These are phyloP conservation scores for Climacteris rufus DNA, from an alignment of 2,113 vertebrate genomes.

Conservation along the genomic window DNA sequence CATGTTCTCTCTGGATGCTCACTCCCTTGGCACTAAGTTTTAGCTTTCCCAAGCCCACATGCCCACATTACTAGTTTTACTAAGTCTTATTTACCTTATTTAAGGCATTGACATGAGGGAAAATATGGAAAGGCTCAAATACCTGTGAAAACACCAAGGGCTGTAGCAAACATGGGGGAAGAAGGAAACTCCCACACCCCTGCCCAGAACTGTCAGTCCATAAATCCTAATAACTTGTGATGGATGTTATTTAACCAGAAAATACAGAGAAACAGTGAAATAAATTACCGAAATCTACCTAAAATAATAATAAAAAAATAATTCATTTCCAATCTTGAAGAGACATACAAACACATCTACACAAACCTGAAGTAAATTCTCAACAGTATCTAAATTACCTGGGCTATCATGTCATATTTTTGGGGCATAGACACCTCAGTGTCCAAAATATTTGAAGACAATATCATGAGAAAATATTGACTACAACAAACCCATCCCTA, in stretches of 20 bases:
- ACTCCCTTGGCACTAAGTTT: neutral
- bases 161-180: neutral
- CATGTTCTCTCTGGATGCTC: neutral
- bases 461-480: neutral
- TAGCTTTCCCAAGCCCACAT: neutral
- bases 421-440: neutral
- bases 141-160: neutral
- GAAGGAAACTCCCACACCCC: neutral
- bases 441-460: neutral
- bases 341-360: neutral
- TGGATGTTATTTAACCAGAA: neutral
- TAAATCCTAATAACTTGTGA: neutral
- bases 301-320: neutral
- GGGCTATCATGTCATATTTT: neutral
- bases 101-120: neutral
- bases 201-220: neutral
- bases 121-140: neutral
- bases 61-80: neutral
- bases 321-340: neutral
- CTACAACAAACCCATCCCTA: neutral
- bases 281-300: slow-evolving; percentile 25
- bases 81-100: neutral
- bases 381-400: neutral
- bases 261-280: neutral
- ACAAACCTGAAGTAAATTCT: neutral